A percentile compares a stretch with the other conserved stretches of the same genome.
Evolutionary conservation across 2,113 vertebrate genomes (phyloP).

Genomic region (Damaliscus lunatus): DNA sequence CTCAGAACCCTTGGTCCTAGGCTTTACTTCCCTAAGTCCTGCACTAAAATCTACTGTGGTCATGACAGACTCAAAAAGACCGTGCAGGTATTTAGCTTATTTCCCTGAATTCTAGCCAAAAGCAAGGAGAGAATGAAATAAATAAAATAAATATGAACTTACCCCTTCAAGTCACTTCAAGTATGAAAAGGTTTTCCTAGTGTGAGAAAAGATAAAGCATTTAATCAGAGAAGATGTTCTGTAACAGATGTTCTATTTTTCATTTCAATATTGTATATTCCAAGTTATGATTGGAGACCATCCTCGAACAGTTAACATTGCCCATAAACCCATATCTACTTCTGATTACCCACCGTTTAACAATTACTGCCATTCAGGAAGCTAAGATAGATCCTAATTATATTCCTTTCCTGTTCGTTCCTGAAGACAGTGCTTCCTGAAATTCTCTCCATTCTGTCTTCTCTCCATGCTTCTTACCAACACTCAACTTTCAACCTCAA

Average conservation of each 20-base stretch:
- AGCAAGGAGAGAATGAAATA: background rate
- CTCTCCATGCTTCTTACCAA: background rate
- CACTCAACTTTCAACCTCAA: background rate
- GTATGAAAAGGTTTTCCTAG: background rate
- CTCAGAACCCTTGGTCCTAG: background rate
- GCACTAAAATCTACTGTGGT: background rate
- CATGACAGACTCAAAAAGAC: background rate
- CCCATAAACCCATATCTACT: background rate
- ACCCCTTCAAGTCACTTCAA: background rate
- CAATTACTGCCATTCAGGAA: background rate
- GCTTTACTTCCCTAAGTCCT: background rate
- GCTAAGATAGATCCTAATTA: background rate
- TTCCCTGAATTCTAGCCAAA: background rate
- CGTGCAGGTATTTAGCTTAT: background rate
- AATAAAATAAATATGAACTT: background rate
- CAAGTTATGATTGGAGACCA: background rate
- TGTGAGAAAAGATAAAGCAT: background rate
- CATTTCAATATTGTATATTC: background rate
- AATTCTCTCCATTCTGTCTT: background rate
- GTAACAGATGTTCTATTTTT: background rate
- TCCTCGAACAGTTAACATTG: background rate
- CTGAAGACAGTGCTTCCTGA: background rate
- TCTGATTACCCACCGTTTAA: background rate
- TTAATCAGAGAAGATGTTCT: background rate
- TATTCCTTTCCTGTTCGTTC: background rate